These are phyloP conservation scores for Sturmia bella DNA, from an alignment of 2,888 invertebrate genomes.

Conservation along the genomic window DNA sequence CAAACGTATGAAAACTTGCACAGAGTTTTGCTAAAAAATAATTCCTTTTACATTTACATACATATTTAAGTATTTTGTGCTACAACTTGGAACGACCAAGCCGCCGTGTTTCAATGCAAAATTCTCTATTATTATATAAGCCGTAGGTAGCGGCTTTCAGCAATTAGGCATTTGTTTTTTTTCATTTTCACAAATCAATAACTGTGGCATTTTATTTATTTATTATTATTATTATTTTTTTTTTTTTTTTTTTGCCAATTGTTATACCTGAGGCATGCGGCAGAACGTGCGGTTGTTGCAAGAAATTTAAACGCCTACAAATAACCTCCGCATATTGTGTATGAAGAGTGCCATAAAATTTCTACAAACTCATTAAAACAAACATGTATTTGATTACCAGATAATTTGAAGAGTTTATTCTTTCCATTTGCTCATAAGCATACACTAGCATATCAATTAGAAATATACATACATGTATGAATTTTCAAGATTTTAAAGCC, in stretches of 20 bases:
- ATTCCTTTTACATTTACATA: too few relatives aligned
- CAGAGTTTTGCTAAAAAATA: background rate
- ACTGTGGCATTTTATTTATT: too few relatives aligned
- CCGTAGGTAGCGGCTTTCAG: too few relatives aligned
- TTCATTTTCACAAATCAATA: too few relatives aligned
- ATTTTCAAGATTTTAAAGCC: background rate
- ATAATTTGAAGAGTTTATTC: slow-evolving; percentile 65
- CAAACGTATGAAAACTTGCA: slow-evolving; percentile 41
- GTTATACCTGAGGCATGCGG: slow-evolving; percentile 7
- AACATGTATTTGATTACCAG: slow-evolving; percentile 55
- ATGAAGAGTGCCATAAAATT: slow-evolving; percentile 68
- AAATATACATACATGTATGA: background rate
- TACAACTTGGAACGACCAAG: too few relatives aligned
- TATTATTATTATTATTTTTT: too few relatives aligned
- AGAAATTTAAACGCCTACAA: slow-evolving; percentile 55
- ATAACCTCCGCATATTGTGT: background rate
- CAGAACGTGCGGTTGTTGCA: slow-evolving; percentile 46
- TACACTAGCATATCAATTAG: background rate
- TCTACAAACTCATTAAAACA: slow-evolving; percentile 30
- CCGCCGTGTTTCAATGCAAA: too few relatives aligned
- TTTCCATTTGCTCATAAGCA: slow-evolving; percentile 1
- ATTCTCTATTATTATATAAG: too few relatives aligned
- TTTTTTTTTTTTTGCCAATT: too few relatives aligned
- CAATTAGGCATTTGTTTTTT: too few relatives aligned
- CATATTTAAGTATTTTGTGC: too few relatives aligned